A percentile compares a stretch with the other conserved stretches of the same genome.
Conservation (phyloP, 2,797 vertebrate genomes). For the Oreonectes daqikongensis region DNA sequence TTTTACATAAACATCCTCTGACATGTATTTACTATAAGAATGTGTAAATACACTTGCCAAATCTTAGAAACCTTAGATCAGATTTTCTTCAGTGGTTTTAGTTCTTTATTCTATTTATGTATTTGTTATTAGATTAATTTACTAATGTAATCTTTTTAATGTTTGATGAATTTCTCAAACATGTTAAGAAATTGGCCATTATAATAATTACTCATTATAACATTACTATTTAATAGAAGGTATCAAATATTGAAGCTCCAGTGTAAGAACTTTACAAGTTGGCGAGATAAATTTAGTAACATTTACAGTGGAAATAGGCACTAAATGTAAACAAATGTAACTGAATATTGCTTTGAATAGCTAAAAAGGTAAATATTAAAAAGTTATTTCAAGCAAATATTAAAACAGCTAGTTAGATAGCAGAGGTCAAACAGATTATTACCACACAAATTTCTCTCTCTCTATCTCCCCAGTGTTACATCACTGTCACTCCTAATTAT, state of each 20-base stretch:
- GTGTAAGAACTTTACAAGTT: too few relatives aligned
- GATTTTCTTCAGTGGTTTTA: neutral
- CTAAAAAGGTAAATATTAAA: too few relatives aligned
- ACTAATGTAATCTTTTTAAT: neutral
- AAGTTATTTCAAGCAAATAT: too few relatives aligned
- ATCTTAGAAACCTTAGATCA: neutral
- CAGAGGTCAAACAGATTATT: too few relatives aligned
- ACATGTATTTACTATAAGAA: neutral
- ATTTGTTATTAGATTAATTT: too few relatives aligned
- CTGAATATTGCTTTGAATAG: too few relatives aligned
- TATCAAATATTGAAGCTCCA: too few relatives aligned
- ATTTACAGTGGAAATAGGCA: neutral
- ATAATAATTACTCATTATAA: neutral
- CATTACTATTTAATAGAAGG: neutral
- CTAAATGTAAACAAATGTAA: neutral
- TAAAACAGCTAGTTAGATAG: too few relatives aligned
- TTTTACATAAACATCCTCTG: slow-evolving; percentile 18
- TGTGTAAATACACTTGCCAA: neutral
- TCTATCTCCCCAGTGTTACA: slow-evolving; percentile 32
- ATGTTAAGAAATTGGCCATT: neutral
- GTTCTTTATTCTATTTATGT: neutral
- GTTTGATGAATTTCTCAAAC: neutral
- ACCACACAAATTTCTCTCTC: neutral
- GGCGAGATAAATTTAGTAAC: too few relatives aligned
- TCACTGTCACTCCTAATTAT: slow-evolving; percentile 58